Evolutionary conservation across 2,888 invertebrate species (phyloP).

Genomic region (Polyommatus icarus): DNA sequence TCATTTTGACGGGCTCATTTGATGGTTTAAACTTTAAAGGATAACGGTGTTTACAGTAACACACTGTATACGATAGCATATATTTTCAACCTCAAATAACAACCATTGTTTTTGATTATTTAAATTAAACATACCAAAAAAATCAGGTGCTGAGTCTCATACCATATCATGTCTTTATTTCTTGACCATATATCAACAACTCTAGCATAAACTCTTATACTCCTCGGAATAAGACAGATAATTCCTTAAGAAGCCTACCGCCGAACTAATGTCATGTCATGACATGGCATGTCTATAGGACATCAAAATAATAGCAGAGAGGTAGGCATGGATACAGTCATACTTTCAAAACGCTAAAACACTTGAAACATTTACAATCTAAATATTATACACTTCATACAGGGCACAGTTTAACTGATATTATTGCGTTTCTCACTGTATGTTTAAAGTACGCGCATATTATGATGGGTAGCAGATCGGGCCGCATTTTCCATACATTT

Average conservation of each 20-base stretch:
- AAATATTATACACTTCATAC: conserved; percentile 1
- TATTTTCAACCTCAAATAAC: no score
- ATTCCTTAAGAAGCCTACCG: background rate
- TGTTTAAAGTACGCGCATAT: conserved; percentile 37
- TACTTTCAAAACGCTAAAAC: conserved; percentile 17
- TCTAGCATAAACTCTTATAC: background rate
- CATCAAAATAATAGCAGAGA: conserved; percentile 3
- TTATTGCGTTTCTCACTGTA: conserved; percentile 73
- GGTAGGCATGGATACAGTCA: background rate
- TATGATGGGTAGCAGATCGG: background rate
- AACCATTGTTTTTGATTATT: no score
- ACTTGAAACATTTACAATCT: conserved; percentile 13
- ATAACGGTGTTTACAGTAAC: no score
- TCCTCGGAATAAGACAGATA: background rate
- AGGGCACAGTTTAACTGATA: conserved; percentile 49
- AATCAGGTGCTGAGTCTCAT: background rate
- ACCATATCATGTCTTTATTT: background rate
- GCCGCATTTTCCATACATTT: background rate
- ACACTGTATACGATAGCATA: no score
- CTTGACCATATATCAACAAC: background rate
- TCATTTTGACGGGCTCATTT: no score
- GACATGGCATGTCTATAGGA: conserved; percentile 2
- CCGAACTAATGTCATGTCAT: background rate
- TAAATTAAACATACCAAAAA: no score
- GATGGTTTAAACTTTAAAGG: no score